Conservation (phyloP, 2,888 invertebrate genomes). For the Zaprionus bogoriensis region DNA sequence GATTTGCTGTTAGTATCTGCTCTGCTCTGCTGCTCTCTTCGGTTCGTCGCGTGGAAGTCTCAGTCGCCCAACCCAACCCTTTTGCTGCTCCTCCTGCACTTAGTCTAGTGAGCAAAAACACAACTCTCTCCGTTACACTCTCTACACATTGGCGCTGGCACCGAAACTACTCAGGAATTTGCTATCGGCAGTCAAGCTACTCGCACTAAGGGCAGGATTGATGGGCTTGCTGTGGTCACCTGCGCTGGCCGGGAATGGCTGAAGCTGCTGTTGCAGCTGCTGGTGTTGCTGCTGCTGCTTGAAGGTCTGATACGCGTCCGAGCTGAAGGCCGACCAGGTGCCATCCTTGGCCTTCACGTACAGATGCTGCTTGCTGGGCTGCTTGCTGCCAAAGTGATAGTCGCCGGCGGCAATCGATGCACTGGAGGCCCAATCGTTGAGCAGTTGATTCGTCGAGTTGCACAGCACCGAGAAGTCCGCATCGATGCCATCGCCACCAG, state of each 20-base stretch:
- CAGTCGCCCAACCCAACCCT: constrained; percentile 17
- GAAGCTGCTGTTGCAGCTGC: constrained; percentile 37
- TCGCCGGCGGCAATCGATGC: constrained; percentile 76
- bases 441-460: constrained; percentile 80
- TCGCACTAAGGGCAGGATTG: constrained; percentile 60
- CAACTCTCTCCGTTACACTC: constrained; percentile 11
- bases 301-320: constrained; percentile 81
- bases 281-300: constrained; percentile 76
- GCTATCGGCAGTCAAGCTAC: constrained; percentile 72
- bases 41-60: not conserved
- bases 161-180: constrained; percentile 83
- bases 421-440: constrained; percentile 80
- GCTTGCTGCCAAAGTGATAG: constrained; percentile 80
- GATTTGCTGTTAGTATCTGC: no score
- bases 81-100: constrained; percentile 31
- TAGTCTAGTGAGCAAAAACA: constrained; percentile 64
- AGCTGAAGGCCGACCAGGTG: constrained; percentile 82
- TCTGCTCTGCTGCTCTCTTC: not conserved
- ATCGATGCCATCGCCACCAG: constrained; percentile 49
- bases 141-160: constrained; percentile 82
- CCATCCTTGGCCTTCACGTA: constrained; percentile 83
- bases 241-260: constrained; percentile 57
- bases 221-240: constrained; percentile 68
- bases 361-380: constrained; percentile 81
- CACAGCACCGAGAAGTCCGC: constrained; percentile 72